phyloP scores from a whole-genome alignment of 2,888 invertebrate genomes.

The Drosophila subsilvestris region DNA sequence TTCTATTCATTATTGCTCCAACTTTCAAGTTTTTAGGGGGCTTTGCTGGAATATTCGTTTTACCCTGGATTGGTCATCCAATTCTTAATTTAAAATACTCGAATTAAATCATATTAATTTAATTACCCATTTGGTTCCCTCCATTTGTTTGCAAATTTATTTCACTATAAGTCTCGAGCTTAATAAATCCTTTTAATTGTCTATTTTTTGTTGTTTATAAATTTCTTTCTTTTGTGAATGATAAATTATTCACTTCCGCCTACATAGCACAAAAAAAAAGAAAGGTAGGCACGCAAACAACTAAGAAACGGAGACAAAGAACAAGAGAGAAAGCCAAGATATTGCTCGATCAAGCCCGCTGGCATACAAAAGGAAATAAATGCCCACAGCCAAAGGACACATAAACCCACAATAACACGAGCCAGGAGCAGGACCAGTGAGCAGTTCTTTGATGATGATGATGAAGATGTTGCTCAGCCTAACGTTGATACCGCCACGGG shows the following conservation, averaged over 20 bases:
- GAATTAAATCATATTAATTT: no score
- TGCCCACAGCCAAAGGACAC: conserved; percentile 37
- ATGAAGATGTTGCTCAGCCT: background rate
- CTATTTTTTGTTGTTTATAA: conserved; percentile 6
- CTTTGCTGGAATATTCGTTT: no score
- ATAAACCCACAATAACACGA: conserved; percentile 41
- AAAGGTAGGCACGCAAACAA: conserved; percentile 52
- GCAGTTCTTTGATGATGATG: background rate
- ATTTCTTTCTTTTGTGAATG: conserved; percentile 44
- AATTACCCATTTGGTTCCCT: no score
- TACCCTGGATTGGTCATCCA: no score
- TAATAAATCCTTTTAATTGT: background rate
- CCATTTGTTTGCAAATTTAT: no score
- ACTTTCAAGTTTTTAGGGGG: background rate
- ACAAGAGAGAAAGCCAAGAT: conserved; percentile 50
- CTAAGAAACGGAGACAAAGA: conserved; percentile 7
- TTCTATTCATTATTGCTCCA: conserved; percentile 65
- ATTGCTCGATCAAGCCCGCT: conserved; percentile 57
- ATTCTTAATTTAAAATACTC: no score
- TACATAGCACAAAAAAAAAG: conserved; percentile 8
- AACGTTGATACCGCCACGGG: background rate
- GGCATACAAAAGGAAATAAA: conserved; percentile 29
- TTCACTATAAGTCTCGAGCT: no score
- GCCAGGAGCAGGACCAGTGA: background rate
- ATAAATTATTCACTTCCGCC: conserved; percentile 56